Base-by-base conservation (phyloP, 2,113 vertebrate genomes). In the Manacus vitellinus region DNA sequence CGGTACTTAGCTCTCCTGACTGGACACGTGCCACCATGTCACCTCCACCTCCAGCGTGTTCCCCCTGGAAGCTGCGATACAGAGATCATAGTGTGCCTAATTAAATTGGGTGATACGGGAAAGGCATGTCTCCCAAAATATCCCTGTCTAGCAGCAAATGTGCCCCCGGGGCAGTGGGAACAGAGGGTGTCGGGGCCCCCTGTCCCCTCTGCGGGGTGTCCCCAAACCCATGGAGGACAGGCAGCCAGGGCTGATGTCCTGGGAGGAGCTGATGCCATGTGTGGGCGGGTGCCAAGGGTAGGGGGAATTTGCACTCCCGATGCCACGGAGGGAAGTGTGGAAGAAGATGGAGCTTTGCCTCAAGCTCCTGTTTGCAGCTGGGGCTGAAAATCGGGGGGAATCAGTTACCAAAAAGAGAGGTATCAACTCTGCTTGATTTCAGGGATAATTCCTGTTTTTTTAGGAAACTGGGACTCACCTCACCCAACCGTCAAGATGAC, bases 231-330 rank as follows among this genome's bases (percentile, higher is more conserved):
- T 0, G 9, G 33, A 30, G 46, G 33, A 22, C 30, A 3, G 0
- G 33, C 2, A 1, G 61, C 23, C 1, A 3, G 31, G 33, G 27
- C 21, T 1, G 4, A 25, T 35, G 44, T 10, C 10, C n/a, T 47
- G 2, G 0, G 72, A 49, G 52, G 14, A 19, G 74, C 22, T 0
- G 4, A 18, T 30, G 80, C 43, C 3, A 0, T 3, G 22, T 13
- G 35, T 3, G 2, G 28, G 17, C 0, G 1, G 55, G 15, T 6
- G 1, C 19, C 1, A 2, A n/a, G 51, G n/a, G 2, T 0, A 1
- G 5, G n/a, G n/a, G 35, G 3, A 23, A 23, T 8, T 39, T 24
- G 51, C 0, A 0, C 9, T 23, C 21, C 67, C 2, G 0, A 12
- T 3, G 44, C 33, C 6, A 1, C 0, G 0, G 61, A 1, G 9